These are phyloP conservation scores for Macropis europaea DNA, from an alignment of 2,888 invertebrate genomes.

Conservation along the genomic window DNA sequence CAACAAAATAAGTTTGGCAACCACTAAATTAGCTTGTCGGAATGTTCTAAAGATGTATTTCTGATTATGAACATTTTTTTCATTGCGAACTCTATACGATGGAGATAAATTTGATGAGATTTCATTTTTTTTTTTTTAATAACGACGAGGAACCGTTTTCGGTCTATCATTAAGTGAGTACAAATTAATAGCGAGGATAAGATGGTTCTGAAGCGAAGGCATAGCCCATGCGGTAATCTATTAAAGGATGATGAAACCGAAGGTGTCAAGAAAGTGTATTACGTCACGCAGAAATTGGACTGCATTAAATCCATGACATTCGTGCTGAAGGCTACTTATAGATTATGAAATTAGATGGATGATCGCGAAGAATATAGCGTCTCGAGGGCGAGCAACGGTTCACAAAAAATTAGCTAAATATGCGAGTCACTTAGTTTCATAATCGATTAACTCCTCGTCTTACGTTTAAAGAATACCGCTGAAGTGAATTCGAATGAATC, in stretches of 20 bases:
- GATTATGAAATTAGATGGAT: conserved; percentile 34
- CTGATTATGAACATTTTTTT: too few species aligned
- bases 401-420: conserved; percentile 9
- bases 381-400: neutral
- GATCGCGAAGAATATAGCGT: neutral
- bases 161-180: too few species aligned
- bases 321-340: conserved; percentile 31
- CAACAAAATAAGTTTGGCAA: too few species aligned
- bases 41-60: too few species aligned
- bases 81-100: too few species aligned
- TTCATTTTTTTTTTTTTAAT: too few species aligned
- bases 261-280: conserved; percentile 13
- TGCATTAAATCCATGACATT: conserved; percentile 38
- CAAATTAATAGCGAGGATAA: neutral
- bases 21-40: too few species aligned
- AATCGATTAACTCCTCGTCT: conserved; percentile 5
- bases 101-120: too few species aligned
- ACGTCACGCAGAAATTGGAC: conserved; percentile 20
- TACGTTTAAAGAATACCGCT: neutral
- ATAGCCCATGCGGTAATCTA: neutral
- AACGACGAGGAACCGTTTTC: too few species aligned
- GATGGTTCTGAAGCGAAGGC: neutral
- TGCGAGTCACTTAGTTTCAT: conserved; percentile 8
- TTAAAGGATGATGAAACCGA: conserved; percentile 7
- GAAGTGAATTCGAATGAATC: neutral